These are phyloP conservation scores for Dolichopus griseipennis DNA, from an alignment of 2,888 invertebrate genomes.

Conservation along the genomic window DNA sequence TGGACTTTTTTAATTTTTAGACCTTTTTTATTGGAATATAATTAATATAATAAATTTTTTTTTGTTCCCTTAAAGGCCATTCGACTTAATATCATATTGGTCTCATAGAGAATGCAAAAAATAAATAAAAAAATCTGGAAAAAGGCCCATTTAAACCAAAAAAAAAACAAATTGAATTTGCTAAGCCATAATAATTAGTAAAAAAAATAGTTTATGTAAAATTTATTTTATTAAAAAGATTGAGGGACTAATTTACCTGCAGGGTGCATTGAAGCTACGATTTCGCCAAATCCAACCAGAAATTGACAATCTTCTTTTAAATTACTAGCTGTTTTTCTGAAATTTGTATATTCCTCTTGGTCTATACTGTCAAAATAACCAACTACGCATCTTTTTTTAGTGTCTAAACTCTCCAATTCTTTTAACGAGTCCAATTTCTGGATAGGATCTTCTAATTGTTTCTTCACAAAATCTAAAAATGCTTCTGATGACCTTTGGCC, in stretches of 20 bases:
- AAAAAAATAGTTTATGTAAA: no score
- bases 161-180: no score
- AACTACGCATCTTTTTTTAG: slow-evolving; percentile 76
- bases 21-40: no score
- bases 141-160: no score
- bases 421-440: slow-evolving; percentile 64
- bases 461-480: slow-evolving; percentile 76
- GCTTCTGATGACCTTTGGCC: slow-evolving; percentile 87
- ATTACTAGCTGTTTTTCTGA: slow-evolving; percentile 73
- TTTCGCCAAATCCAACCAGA: slow-evolving; percentile 81
- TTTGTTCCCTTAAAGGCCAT: no score
- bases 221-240: no score
- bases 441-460: slow-evolving; percentile 80
- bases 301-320: slow-evolving; percentile 95
- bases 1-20: no score
- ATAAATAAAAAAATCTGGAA: no score
- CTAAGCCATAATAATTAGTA: no score
- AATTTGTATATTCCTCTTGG: slow-evolving; percentile 69
- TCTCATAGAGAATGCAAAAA: no score
- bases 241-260: slow-evolving; percentile 48
- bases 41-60: no score
- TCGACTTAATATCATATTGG: no score
- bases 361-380: slow-evolving; percentile 79
- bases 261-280: slow-evolving; percentile 75
- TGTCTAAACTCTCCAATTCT: slow-evolving; percentile 66